Percentiles rank a stretch among this genome's conserved stretches.
Evolutionary conservation across 2,888 invertebrate species (phyloP).

Genomic region (Bedellia somnulentella): DNA sequence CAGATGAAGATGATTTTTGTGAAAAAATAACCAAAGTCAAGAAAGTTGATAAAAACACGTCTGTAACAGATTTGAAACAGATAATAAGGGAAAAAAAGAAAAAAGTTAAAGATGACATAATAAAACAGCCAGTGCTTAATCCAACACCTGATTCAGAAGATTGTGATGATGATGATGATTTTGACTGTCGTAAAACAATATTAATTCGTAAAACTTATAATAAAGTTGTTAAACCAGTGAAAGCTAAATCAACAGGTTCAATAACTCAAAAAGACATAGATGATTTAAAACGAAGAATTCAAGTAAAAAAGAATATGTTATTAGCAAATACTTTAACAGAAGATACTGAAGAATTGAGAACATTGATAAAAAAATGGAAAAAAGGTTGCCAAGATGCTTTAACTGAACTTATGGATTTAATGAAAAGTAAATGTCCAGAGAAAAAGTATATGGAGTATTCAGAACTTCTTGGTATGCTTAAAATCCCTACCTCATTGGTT

Average conservation of each 20-base stretch:
- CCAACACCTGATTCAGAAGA: slow-evolving; percentile 5
- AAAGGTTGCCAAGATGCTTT: slow-evolving; percentile 55
- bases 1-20: slow-evolving; percentile 23
- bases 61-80: slow-evolving; percentile 14
- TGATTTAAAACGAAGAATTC: slow-evolving; percentile 35
- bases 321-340: slow-evolving; percentile 31
- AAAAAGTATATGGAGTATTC: slow-evolving; percentile 41
- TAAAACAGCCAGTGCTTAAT: not conserved
- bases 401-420: slow-evolving; percentile 42
- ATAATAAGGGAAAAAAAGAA: slow-evolving; percentile 7
- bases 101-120: slow-evolving; percentile 9
- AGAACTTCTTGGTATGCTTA: slow-evolving; percentile 44
- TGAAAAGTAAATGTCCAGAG: slow-evolving; percentile 37
- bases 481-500: slow-evolving; percentile 45
- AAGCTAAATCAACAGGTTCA: slow-evolving; percentile 46
- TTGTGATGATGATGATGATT: slow-evolving; percentile 32
- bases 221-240: slow-evolving; percentile 29
- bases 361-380: slow-evolving; percentile 54
- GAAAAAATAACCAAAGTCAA: slow-evolving; percentile 14
- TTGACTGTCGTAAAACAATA: slow-evolving; percentile 32
- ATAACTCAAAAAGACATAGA: slow-evolving; percentile 45
- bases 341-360: slow-evolving; percentile 46
- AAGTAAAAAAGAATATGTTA: slow-evolving; percentile 36
- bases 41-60: slow-evolving; percentile 19
- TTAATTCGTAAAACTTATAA: slow-evolving; percentile 33